Evolutionary conservation across 2,113 vertebrate species (phyloP).

Genomic region (Corvus hawaiiensis): DNA sequence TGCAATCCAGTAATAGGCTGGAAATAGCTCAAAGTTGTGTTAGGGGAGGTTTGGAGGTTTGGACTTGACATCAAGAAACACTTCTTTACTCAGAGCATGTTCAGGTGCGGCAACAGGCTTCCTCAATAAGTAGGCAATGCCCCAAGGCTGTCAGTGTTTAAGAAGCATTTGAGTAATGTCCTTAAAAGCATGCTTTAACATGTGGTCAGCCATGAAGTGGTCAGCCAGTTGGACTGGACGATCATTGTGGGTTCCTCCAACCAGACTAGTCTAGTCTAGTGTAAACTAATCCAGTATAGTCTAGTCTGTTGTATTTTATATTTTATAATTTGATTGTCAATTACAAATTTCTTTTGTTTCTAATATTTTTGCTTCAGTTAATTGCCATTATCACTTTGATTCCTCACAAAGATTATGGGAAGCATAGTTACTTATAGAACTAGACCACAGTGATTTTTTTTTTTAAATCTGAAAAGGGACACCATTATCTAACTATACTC

Average conservation of each 20-base stretch:
- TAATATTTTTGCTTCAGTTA: neutral
- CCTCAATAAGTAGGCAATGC: neutral
- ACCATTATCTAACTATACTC: neutral
- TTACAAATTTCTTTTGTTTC: neutral
- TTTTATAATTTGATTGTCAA: neutral
- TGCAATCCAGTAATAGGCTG: fast-evolving
- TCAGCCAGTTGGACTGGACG: neutral
- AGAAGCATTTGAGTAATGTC: neutral
- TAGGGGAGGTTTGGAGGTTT: neutral
- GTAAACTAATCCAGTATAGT: neutral
- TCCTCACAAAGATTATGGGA: neutral
- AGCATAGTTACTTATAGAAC: neutral
- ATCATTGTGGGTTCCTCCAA: neutral
- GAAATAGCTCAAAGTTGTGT: neutral
- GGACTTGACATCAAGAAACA: neutral
- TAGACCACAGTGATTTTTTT: neutral
- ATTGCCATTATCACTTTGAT: neutral
- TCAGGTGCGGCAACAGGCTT: neutral
- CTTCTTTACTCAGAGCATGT: neutral
- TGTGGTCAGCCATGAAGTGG: neutral
- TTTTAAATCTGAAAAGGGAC: neutral
- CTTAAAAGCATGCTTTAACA: neutral
- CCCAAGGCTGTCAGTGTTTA: neutral
- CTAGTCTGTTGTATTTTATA: neutral
- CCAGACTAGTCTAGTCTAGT: neutral